These are phyloP conservation scores for Rhinella marina DNA, from an alignment of 2,797 vertebrate genomes.

Conservation along the genomic window DNA sequence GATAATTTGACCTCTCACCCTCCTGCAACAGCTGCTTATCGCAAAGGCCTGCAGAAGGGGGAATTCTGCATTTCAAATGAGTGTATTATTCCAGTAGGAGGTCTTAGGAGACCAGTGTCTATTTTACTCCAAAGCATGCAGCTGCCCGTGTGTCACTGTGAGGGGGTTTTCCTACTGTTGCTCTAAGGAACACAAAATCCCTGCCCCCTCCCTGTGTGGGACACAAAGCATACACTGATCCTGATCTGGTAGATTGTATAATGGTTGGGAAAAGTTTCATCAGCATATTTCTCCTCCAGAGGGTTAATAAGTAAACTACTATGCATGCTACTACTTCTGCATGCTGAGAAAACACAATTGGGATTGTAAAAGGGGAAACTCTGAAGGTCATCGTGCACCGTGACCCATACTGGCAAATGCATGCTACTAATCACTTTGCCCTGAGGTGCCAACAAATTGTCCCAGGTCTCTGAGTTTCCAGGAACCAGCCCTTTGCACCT, in stretches of 20 bases:
- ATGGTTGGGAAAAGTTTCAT: background rate
- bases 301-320: background rate
- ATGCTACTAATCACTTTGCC: background rate
- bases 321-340: background rate
- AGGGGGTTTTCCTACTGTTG: slow-evolving; percentile 19
- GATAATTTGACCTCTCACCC: slow-evolving; percentile 73
- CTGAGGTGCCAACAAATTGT: background rate
- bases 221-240: background rate
- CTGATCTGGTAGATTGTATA: background rate
- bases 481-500: slow-evolving; percentile 50
- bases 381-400: background rate
- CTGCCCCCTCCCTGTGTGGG: background rate
- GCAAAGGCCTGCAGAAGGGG: slow-evolving; percentile 75
- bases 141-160: slow-evolving; percentile 31
- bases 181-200: slow-evolving; percentile 12
- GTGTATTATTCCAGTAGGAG: slow-evolving; percentile 65
- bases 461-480: slow-evolving; percentile 30
- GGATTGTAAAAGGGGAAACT: background rate
- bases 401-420: background rate
- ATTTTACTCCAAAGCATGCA: slow-evolving; percentile 36
- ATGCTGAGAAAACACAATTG: background rate
- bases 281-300: background rate
- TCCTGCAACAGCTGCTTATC: slow-evolving; percentile 79
- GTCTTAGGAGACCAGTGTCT: slow-evolving; percentile 63
- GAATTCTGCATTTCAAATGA: slow-evolving; percentile 72